A percentile compares a stretch with the other conserved stretches of the same genome.
These are phyloP conservation scores for Yponomeuta sedellus DNA, from an alignment of 2,888 invertebrate genomes.

Conservation along the genomic window DNA sequence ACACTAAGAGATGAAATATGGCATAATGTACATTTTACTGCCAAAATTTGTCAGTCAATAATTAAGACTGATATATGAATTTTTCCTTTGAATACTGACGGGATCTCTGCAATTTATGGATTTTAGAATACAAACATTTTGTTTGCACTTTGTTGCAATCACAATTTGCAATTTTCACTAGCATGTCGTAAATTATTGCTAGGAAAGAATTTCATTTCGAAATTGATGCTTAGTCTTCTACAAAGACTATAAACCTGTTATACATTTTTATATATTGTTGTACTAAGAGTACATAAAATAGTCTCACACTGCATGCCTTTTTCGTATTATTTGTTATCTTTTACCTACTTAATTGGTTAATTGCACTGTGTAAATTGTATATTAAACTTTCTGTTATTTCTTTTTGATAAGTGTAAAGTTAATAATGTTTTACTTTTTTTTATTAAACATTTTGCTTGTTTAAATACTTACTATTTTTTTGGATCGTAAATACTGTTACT, in stretches of 20 bases:
- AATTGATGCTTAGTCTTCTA: background rate
- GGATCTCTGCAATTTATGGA: background rate
- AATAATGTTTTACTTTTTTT: constrained; percentile 19
- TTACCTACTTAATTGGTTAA: background rate
- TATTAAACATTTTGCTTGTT: constrained; percentile 26
- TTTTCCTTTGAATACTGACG: background rate
- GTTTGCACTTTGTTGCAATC: background rate
- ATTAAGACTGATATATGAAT: constrained; percentile 5
- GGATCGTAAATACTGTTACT: background rate
- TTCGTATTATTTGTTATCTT: background rate
- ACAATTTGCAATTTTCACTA: background rate
- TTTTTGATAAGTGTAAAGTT: constrained; percentile 2
- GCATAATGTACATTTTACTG: background rate
- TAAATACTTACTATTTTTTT: constrained; percentile 16
- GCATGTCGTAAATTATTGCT: background rate
- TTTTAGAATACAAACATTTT: background rate
- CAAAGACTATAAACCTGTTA: constrained; percentile 6
- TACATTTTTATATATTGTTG: background rate
- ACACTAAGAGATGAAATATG: background rate
- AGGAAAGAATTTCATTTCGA: no score
- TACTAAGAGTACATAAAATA: background rate
- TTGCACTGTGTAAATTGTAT: background rate
- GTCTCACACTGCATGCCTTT: background rate
- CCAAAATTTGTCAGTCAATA: background rate
- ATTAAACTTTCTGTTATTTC: background rate